phyloP scores from a whole-genome alignment of 2,113 vertebrate species.

The Eretmochelys imbricata region DNA sequence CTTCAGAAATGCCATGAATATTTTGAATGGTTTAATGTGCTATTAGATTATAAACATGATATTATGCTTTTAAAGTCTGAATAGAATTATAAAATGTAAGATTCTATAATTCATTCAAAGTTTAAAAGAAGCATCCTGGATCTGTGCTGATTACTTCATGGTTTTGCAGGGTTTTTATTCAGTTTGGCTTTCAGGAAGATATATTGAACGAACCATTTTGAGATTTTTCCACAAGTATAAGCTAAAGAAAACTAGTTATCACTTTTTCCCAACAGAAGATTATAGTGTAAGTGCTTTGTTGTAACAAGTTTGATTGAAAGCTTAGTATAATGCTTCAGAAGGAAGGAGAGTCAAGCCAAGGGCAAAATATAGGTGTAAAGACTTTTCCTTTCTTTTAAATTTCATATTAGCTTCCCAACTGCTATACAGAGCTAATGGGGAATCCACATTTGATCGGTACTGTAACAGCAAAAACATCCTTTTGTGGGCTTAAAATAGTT shows the following conservation, averaged over 20 bases:
- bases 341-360: not conserved
- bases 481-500: not conserved
- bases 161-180: not conserved
- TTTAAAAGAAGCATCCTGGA: not conserved
- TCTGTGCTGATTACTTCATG: not conserved
- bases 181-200: not conserved
- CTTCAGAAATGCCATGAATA: not conserved
- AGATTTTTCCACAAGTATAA: conserved; percentile 43
- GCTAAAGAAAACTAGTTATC: conserved; percentile 24
- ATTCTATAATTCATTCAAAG: not conserved
- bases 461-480: not conserved
- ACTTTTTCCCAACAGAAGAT: conserved; percentile 48
- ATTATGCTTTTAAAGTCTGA: not conserved
- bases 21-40: not conserved
- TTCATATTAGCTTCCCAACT: conserved; percentile 35
- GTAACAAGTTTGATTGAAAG: conserved; percentile 46
- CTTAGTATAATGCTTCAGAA: conserved; percentile 32
- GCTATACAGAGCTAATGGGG: not conserved
- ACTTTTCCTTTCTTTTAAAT: conserved; percentile 32
- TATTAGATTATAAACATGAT: not conserved
- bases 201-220: conserved; percentile 46
- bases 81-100: not conserved
- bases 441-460: not conserved
- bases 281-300: conserved; percentile 44
- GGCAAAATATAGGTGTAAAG: not conserved